Evolutionary conservation across 2,113 vertebrate genomes (phyloP), one percentile per base, ranked within the genome.

Genomic region (Mastomys natalensis): DNA sequence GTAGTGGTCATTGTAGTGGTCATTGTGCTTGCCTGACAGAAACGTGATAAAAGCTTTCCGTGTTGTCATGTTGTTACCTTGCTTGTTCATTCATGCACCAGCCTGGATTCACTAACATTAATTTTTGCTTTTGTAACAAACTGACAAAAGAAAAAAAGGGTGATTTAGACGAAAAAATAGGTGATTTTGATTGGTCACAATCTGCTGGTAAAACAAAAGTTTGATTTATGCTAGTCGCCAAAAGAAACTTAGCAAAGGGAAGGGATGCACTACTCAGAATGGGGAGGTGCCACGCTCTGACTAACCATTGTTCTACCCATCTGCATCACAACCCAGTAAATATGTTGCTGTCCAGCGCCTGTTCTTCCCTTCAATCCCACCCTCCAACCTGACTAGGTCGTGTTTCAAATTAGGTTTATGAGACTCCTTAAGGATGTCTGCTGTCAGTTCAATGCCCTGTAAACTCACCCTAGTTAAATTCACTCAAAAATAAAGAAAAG

Each of bases 71-170:
- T 37, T 37, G 66, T 82, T 16, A 26, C 24, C 53, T 87, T n/a
- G 53, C 5, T 84, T 77, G n/a, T 51, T 91, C 51, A 26, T n/a
- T 51, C 0, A 5, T 17, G 45, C 0, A 5, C 2, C 26, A 95
- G 48, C 22, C 84, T 93, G 77, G 77, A 85, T 37, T 95, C 16
- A 51, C 40, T 34, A 53, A 40, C 51, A 21, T 87, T 92, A 26
- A 72, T 72, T 92, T 93, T 85, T 43, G 85, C 21, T 45, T 72
- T 80, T 58, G 4, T 51, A 37, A 82, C 70, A 87, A 95, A 60
- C 26, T 64, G 70, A n/a, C 55, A 84, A 84, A 89, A 17, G 53
- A 84, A 89, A 17, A 58, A 84, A 89, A 10, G 48, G 48, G 51
- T 51, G 51, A 51, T 51, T 51, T 51, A 51, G 70, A n/a, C 62